Conservation (phyloP, 2,113 vertebrate genomes). For the Platichthys flesus region DNA sequence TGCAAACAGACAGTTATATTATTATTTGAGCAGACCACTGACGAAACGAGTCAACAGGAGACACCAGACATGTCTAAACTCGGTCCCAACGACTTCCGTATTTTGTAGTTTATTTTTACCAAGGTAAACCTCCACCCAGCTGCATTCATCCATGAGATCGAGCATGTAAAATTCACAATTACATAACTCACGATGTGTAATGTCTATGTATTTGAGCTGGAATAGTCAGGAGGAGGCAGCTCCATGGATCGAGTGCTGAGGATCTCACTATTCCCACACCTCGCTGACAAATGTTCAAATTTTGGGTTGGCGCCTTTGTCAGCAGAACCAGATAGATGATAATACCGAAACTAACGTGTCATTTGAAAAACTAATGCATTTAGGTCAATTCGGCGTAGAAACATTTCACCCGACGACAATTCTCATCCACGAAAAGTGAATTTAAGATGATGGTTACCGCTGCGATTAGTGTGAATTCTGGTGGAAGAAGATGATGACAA, state of each 20-base stretch:
- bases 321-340: rapidly evolving
- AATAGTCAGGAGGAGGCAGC: no score
- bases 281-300: neutral
- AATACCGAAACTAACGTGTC: rapidly evolving
- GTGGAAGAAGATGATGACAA: neutral
- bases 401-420: neutral
- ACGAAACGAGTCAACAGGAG: conserved; percentile 27
- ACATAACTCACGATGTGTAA: neutral
- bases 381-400: neutral
- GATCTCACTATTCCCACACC: neutral
- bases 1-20: conserved; percentile 23
- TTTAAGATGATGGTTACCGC: neutral
- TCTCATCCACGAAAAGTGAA: rapidly evolving
- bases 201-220: neutral
- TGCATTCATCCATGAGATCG: neutral
- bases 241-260: neutral
- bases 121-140: neutral
- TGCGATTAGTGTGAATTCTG: neutral
- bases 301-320: conserved; percentile 1
- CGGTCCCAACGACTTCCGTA: conserved; percentile 64
- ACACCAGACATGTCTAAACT: conserved; percentile 58
- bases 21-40: conserved; percentile 44
- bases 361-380: neutral
- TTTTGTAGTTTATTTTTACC: conserved; percentile 43
- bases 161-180: neutral